A percentile compares a stretch with the other conserved stretches of the same genome.
Conservation (phyloP, 23 tunicate genomes). For the Pegea sp. region DNA sequence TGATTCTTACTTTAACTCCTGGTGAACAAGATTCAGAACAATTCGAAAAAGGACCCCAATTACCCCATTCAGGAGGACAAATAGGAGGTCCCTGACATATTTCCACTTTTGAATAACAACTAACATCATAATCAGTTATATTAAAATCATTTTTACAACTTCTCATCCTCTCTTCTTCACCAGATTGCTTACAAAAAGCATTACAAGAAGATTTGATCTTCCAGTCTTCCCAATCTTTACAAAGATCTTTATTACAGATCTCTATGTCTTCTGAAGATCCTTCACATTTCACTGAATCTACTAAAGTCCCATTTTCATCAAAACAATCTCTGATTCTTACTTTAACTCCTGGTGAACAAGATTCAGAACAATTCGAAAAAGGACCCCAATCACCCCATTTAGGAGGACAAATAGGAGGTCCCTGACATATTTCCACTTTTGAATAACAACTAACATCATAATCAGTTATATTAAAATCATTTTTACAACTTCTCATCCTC, state of each 20-base stretch:
- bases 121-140: background rate
- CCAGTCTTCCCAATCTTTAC: slow-evolving; percentile 15
- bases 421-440: background rate
- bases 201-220: background rate
- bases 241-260: slow-evolving; percentile 4
- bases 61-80: slow-evolving; percentile 12
- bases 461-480: background rate
- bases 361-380: slow-evolving; percentile 12
- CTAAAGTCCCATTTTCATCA: slow-evolving; percentile 6
- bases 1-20: slow-evolving; percentile 3
- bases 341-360: slow-evolving; percentile 7
- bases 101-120: background rate
- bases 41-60: slow-evolving; percentile 4
- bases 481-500: background rate
- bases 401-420: slow-evolving; percentile 17
- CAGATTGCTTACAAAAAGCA: slow-evolving; percentile 9
- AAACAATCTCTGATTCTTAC: slow-evolving; percentile 3
- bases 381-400: slow-evolving; percentile 9
- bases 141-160: slow-evolving; percentile 5
- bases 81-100: slow-evolving; percentile 5
- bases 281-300: background rate
- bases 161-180: background rate
- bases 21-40: slow-evolving; percentile 9
- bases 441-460: slow-evolving; percentile 1
- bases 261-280: background rate